These are phyloP conservation scores for Otolemur garnettii DNA, from an alignment of 2,113 vertebrate species.

Conservation along the genomic window DNA sequence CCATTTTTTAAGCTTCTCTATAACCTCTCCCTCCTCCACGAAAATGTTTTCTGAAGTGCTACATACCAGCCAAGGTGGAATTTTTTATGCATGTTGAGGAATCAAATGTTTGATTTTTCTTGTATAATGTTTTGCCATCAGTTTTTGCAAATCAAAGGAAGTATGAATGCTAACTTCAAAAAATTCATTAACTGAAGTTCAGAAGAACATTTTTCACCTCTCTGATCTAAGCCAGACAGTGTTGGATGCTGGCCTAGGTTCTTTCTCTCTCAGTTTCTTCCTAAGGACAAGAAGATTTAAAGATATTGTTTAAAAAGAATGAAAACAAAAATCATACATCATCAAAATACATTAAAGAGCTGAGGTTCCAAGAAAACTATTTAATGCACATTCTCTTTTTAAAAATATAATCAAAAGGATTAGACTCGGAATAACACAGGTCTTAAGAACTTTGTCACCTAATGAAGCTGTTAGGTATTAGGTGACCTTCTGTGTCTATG, in stretches of 20 bases:
- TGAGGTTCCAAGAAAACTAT: background rate
- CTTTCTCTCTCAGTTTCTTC: background rate
- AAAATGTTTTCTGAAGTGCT: background rate
- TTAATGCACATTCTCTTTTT: background rate
- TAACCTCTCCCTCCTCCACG: background rate
- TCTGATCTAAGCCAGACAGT: background rate
- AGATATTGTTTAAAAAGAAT: background rate
- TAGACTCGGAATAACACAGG: background rate
- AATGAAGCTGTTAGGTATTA: background rate
- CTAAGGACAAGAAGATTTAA: background rate
- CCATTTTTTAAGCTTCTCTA: background rate
- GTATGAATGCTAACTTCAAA: constrained; percentile 2
- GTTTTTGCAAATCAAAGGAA: constrained; percentile 37
- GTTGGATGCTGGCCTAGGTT: background rate
- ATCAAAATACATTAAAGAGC: background rate
- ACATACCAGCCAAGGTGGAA: background rate
- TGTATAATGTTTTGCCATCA: constrained; percentile 2
- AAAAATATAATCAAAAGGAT: constrained; percentile 2
- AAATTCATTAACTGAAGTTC: background rate
- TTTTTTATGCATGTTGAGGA: background rate
- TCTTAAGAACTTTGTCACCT: background rate
- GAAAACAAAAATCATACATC: background rate
- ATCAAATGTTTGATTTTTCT: background rate
- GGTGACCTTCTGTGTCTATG: background rate
- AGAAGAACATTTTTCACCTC: background rate